These are phyloP conservation scores for Pseudopleuronectes americanus DNA, from an alignment of 2,797 vertebrate species.

Conservation along the genomic window DNA sequence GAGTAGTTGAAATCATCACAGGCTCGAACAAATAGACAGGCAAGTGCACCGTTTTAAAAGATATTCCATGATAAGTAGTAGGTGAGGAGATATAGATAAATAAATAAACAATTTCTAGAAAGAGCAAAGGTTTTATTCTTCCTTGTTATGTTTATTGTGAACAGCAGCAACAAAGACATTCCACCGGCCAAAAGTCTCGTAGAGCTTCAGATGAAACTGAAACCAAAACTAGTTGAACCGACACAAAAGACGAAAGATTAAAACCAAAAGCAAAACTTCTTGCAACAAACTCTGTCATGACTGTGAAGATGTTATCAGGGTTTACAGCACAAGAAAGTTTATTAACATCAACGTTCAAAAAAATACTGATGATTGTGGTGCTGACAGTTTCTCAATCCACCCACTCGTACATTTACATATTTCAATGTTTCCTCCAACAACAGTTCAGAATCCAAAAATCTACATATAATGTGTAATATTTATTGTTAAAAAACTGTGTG, in stretches of 20 bases:
- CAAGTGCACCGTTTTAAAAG: too few species aligned
- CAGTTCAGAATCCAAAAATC: background rate
- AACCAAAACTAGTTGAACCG: slow-evolving; percentile 28
- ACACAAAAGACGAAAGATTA: background rate
- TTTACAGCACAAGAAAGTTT: slow-evolving; percentile 17
- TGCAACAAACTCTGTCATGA: background rate
- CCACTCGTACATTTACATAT: background rate
- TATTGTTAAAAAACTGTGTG: background rate
- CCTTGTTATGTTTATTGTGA: background rate
- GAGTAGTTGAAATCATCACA: too few species aligned
- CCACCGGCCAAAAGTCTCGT: background rate
- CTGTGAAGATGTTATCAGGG: background rate
- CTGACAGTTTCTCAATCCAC: background rate
- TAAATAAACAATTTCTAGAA: too few species aligned
- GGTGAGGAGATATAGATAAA: too few species aligned
- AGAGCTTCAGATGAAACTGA: slow-evolving; percentile 11
- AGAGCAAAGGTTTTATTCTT: background rate
- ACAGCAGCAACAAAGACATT: background rate
- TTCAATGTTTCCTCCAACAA: background rate
- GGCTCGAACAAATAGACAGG: too few species aligned
- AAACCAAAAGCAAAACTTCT: slow-evolving; percentile 18
- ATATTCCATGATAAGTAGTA: too few species aligned
- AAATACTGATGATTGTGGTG: background rate
- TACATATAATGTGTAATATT: too few species aligned
- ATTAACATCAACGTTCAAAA: slow-evolving; percentile 42